phyloP scores from a whole-genome alignment of 2,113 vertebrate genomes.

The Pampusana beccarii region DNA sequence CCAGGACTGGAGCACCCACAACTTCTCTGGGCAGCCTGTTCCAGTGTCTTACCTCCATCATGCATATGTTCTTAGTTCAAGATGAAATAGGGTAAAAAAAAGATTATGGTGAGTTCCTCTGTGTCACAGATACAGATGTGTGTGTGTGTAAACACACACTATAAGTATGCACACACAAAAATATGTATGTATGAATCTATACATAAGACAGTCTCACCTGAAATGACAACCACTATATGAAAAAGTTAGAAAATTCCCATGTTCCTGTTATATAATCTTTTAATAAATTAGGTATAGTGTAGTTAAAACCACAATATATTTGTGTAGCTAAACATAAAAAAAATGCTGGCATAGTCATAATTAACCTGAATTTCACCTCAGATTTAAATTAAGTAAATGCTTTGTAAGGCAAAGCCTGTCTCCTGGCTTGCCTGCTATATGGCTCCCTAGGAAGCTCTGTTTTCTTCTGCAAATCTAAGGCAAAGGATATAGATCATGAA shows the following conservation, averaged over 20 bases:
- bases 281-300: not conserved
- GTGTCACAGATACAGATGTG: not conserved
- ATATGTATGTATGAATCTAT: not conserved
- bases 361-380: conserved; percentile 13
- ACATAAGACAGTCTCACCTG: not conserved
- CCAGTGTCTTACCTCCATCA: too few species aligned
- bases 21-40: too few species aligned
- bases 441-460: not conserved
- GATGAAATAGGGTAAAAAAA: not conserved
- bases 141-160: not conserved
- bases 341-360: not conserved
- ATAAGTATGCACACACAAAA: not conserved
- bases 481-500: not conserved
- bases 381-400: conserved; percentile 37
- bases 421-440: conserved; percentile 16
- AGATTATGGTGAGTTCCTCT: not conserved
- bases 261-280: not conserved
- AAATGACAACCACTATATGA: not conserved
- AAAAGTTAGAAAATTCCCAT: not conserved
- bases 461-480: not conserved
- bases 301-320: not conserved
- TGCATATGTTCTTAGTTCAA: not conserved
- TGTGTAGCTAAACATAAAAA: not conserved
- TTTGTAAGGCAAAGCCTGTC: not conserved
- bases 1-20: too few species aligned